These are phyloP conservation scores for Allacma fusca DNA, from an alignment of 2,888 invertebrate species.

Conservation along the genomic window DNA sequence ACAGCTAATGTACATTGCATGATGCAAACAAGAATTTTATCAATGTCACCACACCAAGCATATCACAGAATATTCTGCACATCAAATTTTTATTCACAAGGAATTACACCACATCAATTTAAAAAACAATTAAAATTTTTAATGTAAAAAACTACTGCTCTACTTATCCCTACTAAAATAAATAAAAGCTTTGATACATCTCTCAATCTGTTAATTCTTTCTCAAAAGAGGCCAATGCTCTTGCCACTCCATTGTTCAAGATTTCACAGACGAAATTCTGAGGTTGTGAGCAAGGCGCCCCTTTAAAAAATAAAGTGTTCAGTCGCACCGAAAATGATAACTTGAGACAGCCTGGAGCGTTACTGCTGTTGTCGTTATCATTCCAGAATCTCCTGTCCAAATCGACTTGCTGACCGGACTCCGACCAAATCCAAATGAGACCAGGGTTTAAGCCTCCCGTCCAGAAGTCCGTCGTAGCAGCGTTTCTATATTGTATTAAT, in stretches of 20 bases:
- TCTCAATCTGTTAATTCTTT: constrained; percentile 49
- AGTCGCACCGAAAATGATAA: constrained; percentile 55
- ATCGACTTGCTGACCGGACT: constrained; percentile 60
- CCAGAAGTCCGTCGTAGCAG: constrained; percentile 57
- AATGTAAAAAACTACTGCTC: too few relatives aligned
- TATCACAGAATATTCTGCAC: too few relatives aligned
- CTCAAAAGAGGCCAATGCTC: constrained; percentile 56
- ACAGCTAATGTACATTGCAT: too few relatives aligned
- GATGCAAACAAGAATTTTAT: too few relatives aligned
- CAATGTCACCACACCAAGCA: too few relatives aligned
- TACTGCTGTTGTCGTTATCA: constrained; percentile 58
- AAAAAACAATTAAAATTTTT: too few relatives aligned
- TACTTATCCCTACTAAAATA: too few relatives aligned
- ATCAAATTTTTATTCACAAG: too few relatives aligned
- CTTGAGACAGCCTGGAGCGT: constrained; percentile 58
- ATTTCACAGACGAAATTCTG: constrained; percentile 59
- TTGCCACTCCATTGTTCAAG: constrained; percentile 57
- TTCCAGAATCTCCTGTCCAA: constrained; percentile 60
- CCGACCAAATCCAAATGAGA: constrained; percentile 61
- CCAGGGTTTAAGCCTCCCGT: constrained; percentile 61
- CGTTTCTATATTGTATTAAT: too few relatives aligned
- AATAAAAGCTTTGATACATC: too few relatives aligned
- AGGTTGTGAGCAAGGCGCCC: constrained; percentile 57
- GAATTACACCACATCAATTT: too few relatives aligned
- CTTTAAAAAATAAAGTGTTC: constrained; percentile 55